A percentile compares a stretch with the other conserved stretches of the same genome.
Conservation (phyloP, 2,113 vertebrate species). For the Cygnus buccinator region DNA sequence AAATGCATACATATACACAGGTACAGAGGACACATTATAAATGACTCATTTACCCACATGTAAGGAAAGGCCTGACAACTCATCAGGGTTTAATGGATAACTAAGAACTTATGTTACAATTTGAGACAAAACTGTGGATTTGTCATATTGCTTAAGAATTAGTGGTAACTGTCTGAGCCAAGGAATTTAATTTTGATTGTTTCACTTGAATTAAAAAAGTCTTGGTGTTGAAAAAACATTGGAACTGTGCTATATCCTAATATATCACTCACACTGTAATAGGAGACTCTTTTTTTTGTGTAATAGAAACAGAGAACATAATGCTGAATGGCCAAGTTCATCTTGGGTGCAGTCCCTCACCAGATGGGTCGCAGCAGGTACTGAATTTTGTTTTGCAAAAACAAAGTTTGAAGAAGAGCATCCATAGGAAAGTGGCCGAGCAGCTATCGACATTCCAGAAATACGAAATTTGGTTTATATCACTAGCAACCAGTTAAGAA, state of each 20-base stretch:
- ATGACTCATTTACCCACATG: conserved; percentile 52
- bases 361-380: background rate
- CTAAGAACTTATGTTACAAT: conserved; percentile 57
- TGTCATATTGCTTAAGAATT: conserved; percentile 70
- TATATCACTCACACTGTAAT: conserved; percentile 15
- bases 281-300: background rate
- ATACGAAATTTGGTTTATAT: background rate
- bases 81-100: conserved; percentile 35
- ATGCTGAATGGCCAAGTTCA: conserved; percentile 1
- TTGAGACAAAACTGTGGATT: conserved; percentile 44
- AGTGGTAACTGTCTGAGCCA: conserved; percentile 60
- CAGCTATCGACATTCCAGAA: background rate
- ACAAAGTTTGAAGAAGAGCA: background rate
- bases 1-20: conserved; percentile 11
- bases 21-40: conserved; percentile 33
- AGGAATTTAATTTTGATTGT: conserved; percentile 72
- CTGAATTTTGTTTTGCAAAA: too few species aligned
- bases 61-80: conserved; percentile 53
- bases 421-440: background rate
- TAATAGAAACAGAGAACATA: background rate
- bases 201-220: conserved; percentile 57
- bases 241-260: conserved; percentile 16
- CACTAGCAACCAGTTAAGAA: conserved; percentile 22
- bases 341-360: background rate
- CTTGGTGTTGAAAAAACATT: conserved; percentile 52